Conservation (phyloP, 1,140 invertebrate genomes). For the Eciton burchellii region DNA sequence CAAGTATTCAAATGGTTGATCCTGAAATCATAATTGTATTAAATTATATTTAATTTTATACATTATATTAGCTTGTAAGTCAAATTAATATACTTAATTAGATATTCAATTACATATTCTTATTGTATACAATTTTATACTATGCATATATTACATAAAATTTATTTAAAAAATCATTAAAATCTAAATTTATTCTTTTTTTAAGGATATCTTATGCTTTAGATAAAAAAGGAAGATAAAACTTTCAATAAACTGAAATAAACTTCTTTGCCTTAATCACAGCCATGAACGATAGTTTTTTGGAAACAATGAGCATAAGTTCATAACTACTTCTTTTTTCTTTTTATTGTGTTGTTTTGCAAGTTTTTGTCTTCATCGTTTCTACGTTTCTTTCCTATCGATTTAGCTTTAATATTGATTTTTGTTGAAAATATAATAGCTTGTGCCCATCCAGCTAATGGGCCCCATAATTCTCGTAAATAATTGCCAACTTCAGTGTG, state of each 20-base stretch:
- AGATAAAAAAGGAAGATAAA: no score
- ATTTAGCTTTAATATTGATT: conserved; percentile 74
- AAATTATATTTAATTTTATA: neutral
- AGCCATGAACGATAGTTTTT: no score
- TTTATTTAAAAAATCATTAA: no score
- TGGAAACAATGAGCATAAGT: neutral
- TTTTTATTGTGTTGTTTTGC: neutral
- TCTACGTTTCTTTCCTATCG: conserved; percentile 61
- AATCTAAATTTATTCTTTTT: no score
- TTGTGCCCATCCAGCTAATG: conserved; percentile 97
- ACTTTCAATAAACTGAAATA: no score
- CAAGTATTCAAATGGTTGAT: conserved; percentile 13
- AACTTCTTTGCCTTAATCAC: no score
- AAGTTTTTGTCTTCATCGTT: conserved; percentile 44
- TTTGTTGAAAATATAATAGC: conserved; percentile 88
- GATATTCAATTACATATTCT: no score
- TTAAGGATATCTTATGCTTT: no score
- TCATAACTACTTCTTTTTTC: conserved; percentile 18
- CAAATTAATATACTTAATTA: no score
- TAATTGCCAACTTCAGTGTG: conserved; percentile 94
- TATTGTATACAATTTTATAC: no score
- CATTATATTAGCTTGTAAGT: no score
- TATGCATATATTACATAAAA: no score
- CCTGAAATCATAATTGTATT: neutral
- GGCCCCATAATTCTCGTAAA: conserved; percentile 94